Conservation (phyloP, 2,888 invertebrate species). For the Torymus aiolomorphi region DNA sequence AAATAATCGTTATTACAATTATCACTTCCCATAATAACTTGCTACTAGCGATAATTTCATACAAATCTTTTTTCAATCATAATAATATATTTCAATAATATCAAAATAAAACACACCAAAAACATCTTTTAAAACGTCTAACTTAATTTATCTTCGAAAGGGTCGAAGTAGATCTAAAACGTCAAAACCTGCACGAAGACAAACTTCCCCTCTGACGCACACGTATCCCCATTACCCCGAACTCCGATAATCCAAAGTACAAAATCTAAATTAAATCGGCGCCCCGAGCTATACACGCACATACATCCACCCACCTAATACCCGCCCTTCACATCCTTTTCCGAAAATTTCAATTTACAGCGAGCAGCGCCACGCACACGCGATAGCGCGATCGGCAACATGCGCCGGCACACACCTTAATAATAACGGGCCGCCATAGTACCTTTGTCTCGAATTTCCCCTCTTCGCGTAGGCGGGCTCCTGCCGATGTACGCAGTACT, state of each 20-base stretch:
- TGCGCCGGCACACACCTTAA: not conserved
- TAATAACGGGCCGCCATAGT: not conserved
- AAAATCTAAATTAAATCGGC: constrained; percentile 31
- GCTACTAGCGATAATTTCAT: too few species aligned
- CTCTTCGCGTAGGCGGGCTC: not conserved
- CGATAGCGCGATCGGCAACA: not conserved
- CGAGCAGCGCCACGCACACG: not conserved
- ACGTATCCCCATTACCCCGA: not conserved
- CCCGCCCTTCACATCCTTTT: not conserved
- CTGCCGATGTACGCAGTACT: not conserved
- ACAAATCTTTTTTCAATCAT: too few species aligned
- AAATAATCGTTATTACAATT: too few species aligned
- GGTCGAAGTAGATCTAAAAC: too few species aligned
- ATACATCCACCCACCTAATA: too few species aligned
- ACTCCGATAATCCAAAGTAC: constrained; percentile 14
- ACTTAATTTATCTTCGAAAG: too few species aligned
- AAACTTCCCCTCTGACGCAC: too few species aligned
- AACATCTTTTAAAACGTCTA: too few species aligned
- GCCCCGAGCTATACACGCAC: not conserved
- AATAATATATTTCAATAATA: too few species aligned
- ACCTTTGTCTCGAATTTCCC: not conserved
- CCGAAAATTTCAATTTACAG: constrained; percentile 29
- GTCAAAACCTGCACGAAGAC: too few species aligned
- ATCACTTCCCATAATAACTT: too few species aligned
- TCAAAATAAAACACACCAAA: too few species aligned